Percentiles rank a stretch among this genome's conserved stretches.
Conservation (phyloP, 2,888 invertebrate species). For the Cepaea hortensis region DNA sequence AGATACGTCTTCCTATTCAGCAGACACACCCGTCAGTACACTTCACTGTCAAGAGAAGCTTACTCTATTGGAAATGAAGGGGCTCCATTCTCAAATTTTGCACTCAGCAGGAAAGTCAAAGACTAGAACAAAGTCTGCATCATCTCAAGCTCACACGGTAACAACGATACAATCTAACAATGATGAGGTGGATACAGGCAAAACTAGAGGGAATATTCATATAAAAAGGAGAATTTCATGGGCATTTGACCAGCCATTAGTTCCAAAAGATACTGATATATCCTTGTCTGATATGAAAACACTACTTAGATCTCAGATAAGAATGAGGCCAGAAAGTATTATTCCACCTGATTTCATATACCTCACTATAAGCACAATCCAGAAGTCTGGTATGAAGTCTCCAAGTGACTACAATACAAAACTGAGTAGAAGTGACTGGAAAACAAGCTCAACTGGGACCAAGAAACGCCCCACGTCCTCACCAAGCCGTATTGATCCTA, state of each 20-base stretch:
- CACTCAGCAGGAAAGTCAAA: constrained; percentile 45
- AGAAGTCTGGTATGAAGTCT: constrained; percentile 64
- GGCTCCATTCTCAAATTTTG: constrained; percentile 51
- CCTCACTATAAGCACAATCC: constrained; percentile 73
- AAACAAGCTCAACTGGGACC: constrained; percentile 19
- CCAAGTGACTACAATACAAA: constrained; percentile 66
- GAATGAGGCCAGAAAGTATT: constrained; percentile 66
- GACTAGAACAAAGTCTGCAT: constrained; percentile 55
- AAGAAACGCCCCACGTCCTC: constrained; percentile 70
- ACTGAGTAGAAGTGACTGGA: constrained; percentile 56
- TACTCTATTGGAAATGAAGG: constrained; percentile 12
- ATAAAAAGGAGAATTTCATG: constrained; percentile 71
- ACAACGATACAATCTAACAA: constrained; percentile 56
- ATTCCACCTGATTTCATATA: constrained; percentile 75
- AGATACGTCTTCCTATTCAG: constrained; percentile 1
- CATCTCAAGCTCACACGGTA: constrained; percentile 59
- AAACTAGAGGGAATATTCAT: constrained; percentile 58
- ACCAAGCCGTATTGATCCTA: constrained; percentile 72
- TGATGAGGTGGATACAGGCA: constrained; percentile 60
- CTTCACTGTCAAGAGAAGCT: constrained; percentile 23
- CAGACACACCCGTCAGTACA: constrained; percentile 16
- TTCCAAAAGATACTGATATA: constrained; percentile 65
- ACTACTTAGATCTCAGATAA: constrained; percentile 73
- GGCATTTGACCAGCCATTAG: constrained; percentile 73
- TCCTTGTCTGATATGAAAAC: constrained; percentile 72